These are phyloP conservation scores for Typhlichthys eigenmanni DNA, from an alignment of 2,797 vertebrate species.

Conservation along the genomic window DNA sequence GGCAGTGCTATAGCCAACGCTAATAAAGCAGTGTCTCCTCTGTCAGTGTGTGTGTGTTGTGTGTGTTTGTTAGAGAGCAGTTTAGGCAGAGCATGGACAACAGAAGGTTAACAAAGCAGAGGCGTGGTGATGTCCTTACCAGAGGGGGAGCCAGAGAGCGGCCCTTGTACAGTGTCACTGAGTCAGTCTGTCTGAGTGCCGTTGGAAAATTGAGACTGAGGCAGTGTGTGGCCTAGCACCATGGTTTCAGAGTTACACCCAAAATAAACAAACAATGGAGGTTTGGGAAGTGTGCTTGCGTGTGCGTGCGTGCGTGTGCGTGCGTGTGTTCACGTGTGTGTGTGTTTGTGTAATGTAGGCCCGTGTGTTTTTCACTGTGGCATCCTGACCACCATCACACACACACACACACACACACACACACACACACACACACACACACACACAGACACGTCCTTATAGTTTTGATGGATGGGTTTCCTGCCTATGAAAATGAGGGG, in stretches of 20 bases:
- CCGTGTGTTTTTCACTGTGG: too few species aligned
- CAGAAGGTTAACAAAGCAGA: background rate
- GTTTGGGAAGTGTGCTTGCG: conserved; percentile 38
- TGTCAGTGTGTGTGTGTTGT: conserved; percentile 14
- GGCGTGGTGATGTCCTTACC: background rate
- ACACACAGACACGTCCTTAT: conserved; percentile 7
- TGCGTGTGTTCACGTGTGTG: conserved; percentile 20
- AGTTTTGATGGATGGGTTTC: conserved; percentile 51
- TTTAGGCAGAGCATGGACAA: background rate
- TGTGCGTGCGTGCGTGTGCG: conserved; percentile 16
- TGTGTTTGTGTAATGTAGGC: too few species aligned
- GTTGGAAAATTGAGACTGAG: conserved; percentile 59
- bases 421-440: background rate
- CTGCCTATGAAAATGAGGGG: conserved; percentile 30
- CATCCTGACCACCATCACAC: background rate
- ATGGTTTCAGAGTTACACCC: conserved; percentile 80
- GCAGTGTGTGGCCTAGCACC: conserved; percentile 68
- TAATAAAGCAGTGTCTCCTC: conserved; percentile 51
- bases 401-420: background rate
- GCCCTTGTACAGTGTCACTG: conserved; percentile 28
- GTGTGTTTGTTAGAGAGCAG: background rate
- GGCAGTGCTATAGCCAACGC: conserved; percentile 33
- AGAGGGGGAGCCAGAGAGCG: conserved; percentile 14
- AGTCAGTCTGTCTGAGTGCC: conserved; percentile 55
- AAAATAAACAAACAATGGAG: conserved; percentile 78